These are phyloP conservation scores for Tetranychus cinnabarinus DNA, from an alignment of 1,140 invertebrate species.

Conservation along the genomic window DNA sequence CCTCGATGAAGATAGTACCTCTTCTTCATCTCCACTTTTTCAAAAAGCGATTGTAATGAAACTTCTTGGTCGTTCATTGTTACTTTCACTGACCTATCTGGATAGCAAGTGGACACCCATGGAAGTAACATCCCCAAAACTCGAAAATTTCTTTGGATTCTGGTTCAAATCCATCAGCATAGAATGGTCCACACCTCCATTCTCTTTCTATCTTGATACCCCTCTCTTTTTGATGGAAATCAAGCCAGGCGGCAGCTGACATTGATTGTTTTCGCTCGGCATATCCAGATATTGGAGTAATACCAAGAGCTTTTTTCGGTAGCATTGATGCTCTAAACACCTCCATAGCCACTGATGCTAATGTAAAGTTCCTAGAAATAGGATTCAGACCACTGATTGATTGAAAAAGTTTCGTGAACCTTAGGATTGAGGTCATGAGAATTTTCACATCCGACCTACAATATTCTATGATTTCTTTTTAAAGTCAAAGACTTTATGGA, in stretches of 20 bases:
- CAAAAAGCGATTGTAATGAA: not conserved
- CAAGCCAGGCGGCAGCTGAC: not conserved
- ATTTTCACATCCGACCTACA: not conserved
- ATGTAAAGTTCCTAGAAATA: not conserved
- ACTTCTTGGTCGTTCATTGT: not conserved
- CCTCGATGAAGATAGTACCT: not conserved
- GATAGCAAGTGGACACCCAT: not conserved
- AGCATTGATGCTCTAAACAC: not conserved
- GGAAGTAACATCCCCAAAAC: not conserved
- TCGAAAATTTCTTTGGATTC: not conserved
- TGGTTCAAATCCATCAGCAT: not conserved
- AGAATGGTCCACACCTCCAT: not conserved
- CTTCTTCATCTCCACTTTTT: not conserved
- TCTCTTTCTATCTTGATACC: not conserved
- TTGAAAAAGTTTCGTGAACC: not conserved
- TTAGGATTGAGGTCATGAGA: not conserved
- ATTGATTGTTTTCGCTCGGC: not conserved
- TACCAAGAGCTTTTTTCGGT: not conserved
- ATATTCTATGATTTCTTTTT: not conserved
- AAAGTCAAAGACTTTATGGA: not conserved
- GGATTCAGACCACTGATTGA: not conserved
- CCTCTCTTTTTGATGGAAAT: not conserved
- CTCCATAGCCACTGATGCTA: not conserved
- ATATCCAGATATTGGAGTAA: not conserved
- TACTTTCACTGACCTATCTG: not conserved